Evolutionary conservation across 2,113 vertebrate genomes (phyloP).

Genomic region (Struthidea cinerea): DNA sequence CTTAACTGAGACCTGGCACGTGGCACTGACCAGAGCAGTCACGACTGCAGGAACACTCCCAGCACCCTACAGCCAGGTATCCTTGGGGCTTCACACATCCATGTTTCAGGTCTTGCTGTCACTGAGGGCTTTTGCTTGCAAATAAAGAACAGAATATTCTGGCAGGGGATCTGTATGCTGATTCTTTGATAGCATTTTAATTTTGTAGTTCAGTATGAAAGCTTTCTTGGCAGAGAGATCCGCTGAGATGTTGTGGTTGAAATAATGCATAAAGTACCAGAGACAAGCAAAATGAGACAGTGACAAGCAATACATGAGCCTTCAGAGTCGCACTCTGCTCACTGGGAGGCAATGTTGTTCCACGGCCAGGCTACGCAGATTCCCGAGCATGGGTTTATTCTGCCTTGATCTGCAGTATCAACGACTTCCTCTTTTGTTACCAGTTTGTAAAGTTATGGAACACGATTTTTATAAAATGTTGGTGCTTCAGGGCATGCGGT

Average conservation of each 20-base stretch:
- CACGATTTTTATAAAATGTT: neutral
- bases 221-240: neutral
- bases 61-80: neutral
- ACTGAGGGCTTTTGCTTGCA: neutral
- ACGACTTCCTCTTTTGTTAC: neutral
- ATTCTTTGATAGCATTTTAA: neutral
- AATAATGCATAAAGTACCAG: neutral
- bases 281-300: neutral
- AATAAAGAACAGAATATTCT: neutral
- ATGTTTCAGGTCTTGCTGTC: neutral
- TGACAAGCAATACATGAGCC: neutral
- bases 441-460: neutral
- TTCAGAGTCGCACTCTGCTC: neutral
- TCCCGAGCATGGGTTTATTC: neutral
- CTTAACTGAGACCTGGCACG: neutral
- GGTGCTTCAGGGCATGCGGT: neutral
- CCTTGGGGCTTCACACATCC: neutral
- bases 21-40: neutral
- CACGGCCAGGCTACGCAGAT: neutral
- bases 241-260: neutral
- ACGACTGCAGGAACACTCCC: neutral
- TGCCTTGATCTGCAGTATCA: neutral
- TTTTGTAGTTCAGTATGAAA: neutral
- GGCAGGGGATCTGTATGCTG: neutral
- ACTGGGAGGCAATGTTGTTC: constrained; percentile 28